phyloP scores from a whole-genome alignment of 23 tunicate species.

The Phallusia fumigata region DNA sequence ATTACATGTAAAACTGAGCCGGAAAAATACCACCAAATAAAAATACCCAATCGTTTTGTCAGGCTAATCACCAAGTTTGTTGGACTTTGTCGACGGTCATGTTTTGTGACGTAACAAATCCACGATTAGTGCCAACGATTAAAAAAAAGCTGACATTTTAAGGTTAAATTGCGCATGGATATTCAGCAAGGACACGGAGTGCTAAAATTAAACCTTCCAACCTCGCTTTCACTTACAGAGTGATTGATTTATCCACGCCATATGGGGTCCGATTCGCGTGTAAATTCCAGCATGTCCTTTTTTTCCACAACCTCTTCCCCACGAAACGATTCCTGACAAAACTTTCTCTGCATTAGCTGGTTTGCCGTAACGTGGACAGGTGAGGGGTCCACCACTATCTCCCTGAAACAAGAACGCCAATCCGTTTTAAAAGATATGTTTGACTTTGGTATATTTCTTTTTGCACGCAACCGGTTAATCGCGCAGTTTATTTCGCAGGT shows the following conservation, averaged over 20 bases:
- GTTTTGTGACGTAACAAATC: background rate
- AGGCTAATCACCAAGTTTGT: background rate
- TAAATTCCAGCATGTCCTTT: conserved; percentile 27
- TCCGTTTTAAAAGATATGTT: too few relatives aligned
- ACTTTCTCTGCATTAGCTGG: background rate
- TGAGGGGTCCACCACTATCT: conserved; percentile 54
- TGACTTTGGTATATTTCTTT: too few relatives aligned
- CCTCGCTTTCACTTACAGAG: background rate
- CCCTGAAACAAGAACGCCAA: conserved; percentile 21
- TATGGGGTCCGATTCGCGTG: conserved; percentile 11
- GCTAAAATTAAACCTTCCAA: too few relatives aligned
- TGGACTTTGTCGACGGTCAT: background rate
- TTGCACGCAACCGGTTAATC: too few relatives aligned
- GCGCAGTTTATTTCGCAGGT: too few relatives aligned
- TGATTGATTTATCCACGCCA: conserved; percentile 31
- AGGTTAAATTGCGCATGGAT: too few relatives aligned
- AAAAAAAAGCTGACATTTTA: too few relatives aligned
- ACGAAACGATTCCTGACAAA: conserved; percentile 47
- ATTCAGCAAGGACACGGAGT: too few relatives aligned
- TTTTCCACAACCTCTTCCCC: conserved; percentile 52
- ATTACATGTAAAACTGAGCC: background rate
- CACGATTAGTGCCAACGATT: background rate
- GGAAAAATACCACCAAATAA: too few relatives aligned
- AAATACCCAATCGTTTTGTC: too few relatives aligned
- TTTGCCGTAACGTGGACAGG: conserved; percentile 21